phyloP scores from a whole-genome alignment of 2,797 vertebrate genomes.

The Sternarchorhynchus goeldii region DNA sequence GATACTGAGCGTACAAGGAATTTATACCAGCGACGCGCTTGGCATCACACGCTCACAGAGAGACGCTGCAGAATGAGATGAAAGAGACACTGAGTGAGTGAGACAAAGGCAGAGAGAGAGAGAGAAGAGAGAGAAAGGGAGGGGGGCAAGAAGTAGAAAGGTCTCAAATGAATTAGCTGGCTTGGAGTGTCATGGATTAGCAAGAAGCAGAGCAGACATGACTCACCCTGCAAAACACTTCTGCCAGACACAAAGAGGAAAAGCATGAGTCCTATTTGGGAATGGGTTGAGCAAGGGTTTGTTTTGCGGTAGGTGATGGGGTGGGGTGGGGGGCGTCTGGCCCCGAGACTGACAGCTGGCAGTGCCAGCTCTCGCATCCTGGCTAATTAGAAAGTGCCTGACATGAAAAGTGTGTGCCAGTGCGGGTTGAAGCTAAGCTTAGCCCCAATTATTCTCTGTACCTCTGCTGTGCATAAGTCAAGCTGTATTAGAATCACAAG shows the following conservation, averaged over 20 bases:
- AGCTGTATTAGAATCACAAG: slow-evolving; percentile 21
- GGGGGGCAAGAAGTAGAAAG: background rate
- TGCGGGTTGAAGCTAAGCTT: slow-evolving; percentile 9
- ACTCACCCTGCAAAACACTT: slow-evolving; percentile 23
- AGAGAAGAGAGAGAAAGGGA: background rate
- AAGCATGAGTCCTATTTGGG: background rate
- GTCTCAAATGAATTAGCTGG: slow-evolving; percentile 28
- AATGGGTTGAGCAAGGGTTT: background rate
- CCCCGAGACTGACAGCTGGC: slow-evolving; percentile 19
- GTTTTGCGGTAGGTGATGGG: slow-evolving; percentile 7
- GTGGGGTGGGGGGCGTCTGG: background rate
- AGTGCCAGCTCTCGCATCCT: slow-evolving; percentile 17
- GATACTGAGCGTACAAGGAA: background rate
- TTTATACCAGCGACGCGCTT: slow-evolving; percentile 28
- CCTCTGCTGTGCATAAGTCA: slow-evolving; percentile 40
- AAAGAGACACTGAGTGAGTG: slow-evolving; percentile 29
- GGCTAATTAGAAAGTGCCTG: slow-evolving; percentile 29
- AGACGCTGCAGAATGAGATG: slow-evolving; percentile 30
- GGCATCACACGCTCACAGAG: slow-evolving; percentile 23
- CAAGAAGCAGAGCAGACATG: slow-evolving; percentile 16
- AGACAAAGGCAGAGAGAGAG: slow-evolving; percentile 18
- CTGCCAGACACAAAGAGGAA: slow-evolving; percentile 23
- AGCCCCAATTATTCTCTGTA: slow-evolving; percentile 27
- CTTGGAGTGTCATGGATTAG: slow-evolving; percentile 28
- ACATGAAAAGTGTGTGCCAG: slow-evolving; percentile 18